These are phyloP conservation scores for Damaliscus lunatus DNA, from an alignment of 2,113 vertebrate species.

Conservation along the genomic window DNA sequence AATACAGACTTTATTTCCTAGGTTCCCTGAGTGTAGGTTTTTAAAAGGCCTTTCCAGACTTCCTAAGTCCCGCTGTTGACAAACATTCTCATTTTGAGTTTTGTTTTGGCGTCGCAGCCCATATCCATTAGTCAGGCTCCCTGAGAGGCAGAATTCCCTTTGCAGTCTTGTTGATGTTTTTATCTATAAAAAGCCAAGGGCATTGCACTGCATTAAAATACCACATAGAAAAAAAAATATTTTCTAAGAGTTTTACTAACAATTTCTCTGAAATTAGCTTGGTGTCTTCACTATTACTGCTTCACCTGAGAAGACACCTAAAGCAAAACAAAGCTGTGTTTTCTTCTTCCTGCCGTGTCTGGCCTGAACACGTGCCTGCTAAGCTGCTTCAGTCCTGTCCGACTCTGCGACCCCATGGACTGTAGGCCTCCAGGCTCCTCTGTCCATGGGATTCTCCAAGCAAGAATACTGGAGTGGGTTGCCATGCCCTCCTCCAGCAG, in stretches of 20 bases:
- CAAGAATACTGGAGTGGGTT: neutral
- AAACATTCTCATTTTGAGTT: neutral
- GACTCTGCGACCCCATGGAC: neutral
- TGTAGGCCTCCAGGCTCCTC: neutral
- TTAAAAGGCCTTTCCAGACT: neutral
- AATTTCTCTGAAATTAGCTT: neutral
- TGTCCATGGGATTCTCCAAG: neutral
- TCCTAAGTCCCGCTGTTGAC: neutral
- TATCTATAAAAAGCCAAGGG: conserved; percentile 14
- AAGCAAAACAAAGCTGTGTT: neutral
- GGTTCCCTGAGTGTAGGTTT: neutral
- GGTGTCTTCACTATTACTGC: neutral
- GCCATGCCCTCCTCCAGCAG: neutral
- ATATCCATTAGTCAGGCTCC: neutral
- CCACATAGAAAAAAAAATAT: neutral
- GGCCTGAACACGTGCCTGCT: neutral
- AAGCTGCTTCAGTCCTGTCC: neutral
- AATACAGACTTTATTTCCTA: neutral
- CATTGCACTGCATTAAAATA: neutral
- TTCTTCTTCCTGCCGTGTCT: neutral
- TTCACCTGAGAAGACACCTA: neutral
- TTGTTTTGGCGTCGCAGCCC: neutral
- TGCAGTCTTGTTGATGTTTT: neutral
- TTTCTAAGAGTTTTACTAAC: conserved; percentile 29
- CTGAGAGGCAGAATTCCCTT: neutral